Conservation (phyloP, 2,888 invertebrate species). For the Stictocephala bisonia region DNA sequence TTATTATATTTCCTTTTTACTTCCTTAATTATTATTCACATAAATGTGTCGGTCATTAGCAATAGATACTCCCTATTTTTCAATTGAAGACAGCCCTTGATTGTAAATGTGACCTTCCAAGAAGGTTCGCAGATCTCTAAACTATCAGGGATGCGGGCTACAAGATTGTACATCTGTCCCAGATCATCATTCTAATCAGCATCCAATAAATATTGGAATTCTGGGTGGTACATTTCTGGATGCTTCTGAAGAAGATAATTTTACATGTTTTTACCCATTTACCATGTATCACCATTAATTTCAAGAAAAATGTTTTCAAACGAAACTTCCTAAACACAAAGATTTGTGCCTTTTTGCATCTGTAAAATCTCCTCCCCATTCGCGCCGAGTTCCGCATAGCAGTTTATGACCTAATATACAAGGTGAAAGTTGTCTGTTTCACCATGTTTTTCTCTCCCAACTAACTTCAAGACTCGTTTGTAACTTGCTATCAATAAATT, state of each 20-base stretch:
- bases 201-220: conserved; percentile 92
- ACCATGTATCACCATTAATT: conserved; percentile 89
- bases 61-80: conserved; percentile 92
- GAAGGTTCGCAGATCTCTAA: conserved; percentile 87
- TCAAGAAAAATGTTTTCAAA: conserved; percentile 97
- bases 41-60: conserved; percentile 97
- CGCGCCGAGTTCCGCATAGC: no score
- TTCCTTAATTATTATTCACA: conserved; percentile 94
- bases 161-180: conserved; percentile 94
- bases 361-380: conserved; percentile 98
- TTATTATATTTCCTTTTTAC: conserved; percentile 98
- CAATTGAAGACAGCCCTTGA: conserved; percentile 92
- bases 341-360: conserved; percentile 79
- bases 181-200: conserved; percentile 95
- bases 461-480: no score
- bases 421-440: no score
- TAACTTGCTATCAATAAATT: no score
- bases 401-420: no score
- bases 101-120: conserved; percentile 94
- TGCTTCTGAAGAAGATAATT: conserved; percentile 94
- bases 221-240: conserved; percentile 93
- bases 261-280: conserved; percentile 93
- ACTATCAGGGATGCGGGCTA: conserved; percentile 92
- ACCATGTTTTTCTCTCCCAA: no score
- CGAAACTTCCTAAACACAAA: conserved; percentile 89